Evolutionary conservation across 1,140 invertebrate species (phyloP), one percentile per base, ranked within the genome.

Genomic region (Schlechtendalia chinensis): DNA sequence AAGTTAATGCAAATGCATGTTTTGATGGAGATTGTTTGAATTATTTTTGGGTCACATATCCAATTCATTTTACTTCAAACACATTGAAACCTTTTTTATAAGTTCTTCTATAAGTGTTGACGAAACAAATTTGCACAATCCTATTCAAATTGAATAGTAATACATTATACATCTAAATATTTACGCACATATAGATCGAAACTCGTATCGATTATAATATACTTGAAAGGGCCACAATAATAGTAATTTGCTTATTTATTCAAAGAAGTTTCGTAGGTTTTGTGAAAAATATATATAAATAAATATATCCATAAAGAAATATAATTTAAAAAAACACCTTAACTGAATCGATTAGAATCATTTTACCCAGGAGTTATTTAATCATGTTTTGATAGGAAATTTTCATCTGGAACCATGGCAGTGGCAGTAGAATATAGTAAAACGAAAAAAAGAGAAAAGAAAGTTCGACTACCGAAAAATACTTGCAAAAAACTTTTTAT

Each of bases 201-300:
- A 32, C 0, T 39, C 29, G 17, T 74, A 74, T 74, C 71, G 71
- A 74, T 74, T 74, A 74, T 32, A 27, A 22, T 27, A 56, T 39
- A 74, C 53, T 74, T 56, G 50, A 74, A 75, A 75, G 16, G 54
- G 54, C 59, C 53, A 19, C n/a, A 19, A 74, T 27, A 19, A 27
- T 39, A 74, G 59, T 77, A 77, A 77, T 77, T 77, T 29, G n/a
- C 22, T 59, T 77, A 77, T 59, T 77, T 77, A 59, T 77, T 77
- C 72, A 77, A 77, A 77, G 53, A 59, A 77, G n/a, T 77, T 77
- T 39, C 17, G 27, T 45, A 16, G 29, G 8, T 45, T 67, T 69
- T 17, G 14, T 3, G 10, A 53, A 71, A 54, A 32, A 53, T 19
- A 71, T 50, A 27, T 17, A 47, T 39, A 54, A 29, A 72, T n/a